Conservation (phyloP, 2,797 vertebrate genomes). For the Pseudopleuronectes americanus region DNA sequence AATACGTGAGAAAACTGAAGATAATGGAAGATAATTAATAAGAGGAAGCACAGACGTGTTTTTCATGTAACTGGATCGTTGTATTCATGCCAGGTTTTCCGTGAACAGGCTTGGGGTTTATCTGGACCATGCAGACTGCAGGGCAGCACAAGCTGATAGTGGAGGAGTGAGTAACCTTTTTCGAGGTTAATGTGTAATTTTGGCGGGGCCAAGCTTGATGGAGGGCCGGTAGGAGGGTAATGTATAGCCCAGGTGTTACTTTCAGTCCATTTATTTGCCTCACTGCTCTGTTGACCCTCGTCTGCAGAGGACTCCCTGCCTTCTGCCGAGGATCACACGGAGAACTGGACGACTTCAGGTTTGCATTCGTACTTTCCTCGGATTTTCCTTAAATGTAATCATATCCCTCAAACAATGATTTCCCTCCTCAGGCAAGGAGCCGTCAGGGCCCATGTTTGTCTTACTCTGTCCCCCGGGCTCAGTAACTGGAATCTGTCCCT, state of each 20-base stretch:
- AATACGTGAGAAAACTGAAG: not conserved
- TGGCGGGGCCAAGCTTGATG: constrained; percentile 64
- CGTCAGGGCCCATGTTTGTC: not conserved
- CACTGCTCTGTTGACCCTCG: not conserved
- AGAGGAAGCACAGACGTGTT: not conserved
- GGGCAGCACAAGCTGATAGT: constrained; percentile 32
- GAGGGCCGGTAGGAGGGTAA: constrained; percentile 55
- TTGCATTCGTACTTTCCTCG: constrained; percentile 13
- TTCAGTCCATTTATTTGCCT: constrained; percentile 42
- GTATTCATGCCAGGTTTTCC: not conserved
- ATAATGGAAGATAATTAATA: not conserved
- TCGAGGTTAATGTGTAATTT: constrained; percentile 80
- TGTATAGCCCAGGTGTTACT: constrained; percentile 67
- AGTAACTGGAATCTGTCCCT: constrained; percentile 87
- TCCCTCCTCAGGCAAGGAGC: constrained; percentile 18
- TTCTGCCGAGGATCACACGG: constrained; percentile 14
- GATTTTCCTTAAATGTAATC: not conserved
- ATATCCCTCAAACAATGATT: not conserved
- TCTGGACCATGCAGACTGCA: constrained; percentile 1
- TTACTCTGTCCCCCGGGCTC: constrained; percentile 75
- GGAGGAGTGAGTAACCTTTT: constrained; percentile 22
- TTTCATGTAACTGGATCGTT: not conserved
- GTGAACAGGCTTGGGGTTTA: constrained; percentile 3
- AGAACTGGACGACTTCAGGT: constrained; percentile 44
- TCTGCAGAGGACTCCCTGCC: constrained; percentile 22